Percentiles rank a stretch among this genome's conserved stretches.
Evolutionary conservation across 1,140 invertebrate genomes (phyloP).

Genomic region (Eumaeus atala): DNA sequence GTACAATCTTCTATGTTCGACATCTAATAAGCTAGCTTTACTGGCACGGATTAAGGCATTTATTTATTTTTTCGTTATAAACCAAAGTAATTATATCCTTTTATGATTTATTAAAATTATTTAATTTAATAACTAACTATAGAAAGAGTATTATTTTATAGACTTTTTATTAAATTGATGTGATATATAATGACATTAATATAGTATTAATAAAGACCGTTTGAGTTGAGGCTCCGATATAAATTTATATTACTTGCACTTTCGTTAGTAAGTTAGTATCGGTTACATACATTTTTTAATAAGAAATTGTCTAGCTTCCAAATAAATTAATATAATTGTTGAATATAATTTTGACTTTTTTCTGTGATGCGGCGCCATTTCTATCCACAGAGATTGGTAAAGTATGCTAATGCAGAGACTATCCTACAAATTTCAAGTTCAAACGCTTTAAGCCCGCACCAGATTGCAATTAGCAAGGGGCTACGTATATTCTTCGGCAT

Average conservation of each 20-base stretch:
- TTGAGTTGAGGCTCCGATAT: neutral
- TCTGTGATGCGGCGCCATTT: too few relatives aligned
- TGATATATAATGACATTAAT: constrained; percentile 22
- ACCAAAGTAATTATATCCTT: constrained; percentile 51
- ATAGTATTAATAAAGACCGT: neutral
- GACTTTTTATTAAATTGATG: neutral
- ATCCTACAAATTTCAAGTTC: too few relatives aligned
- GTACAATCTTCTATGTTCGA: too few relatives aligned
- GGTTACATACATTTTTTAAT: constrained; percentile 12
- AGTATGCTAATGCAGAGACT: too few relatives aligned
- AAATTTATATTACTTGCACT: constrained; percentile 11
- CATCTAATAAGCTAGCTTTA: neutral
- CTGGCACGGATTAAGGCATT: neutral
- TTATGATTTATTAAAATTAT: constrained; percentile 16
- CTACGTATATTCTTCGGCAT: too few relatives aligned
- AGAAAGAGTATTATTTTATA: constrained; percentile 5
- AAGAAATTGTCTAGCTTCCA: constrained; percentile 38
- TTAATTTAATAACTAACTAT: constrained; percentile 9
- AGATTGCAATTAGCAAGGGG: too few relatives aligned
- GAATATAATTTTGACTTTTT: constrained; percentile 18
- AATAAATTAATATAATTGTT: constrained; percentile 68
- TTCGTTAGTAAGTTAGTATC: constrained; percentile 11
- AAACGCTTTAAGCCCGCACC: too few relatives aligned
- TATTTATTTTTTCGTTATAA: constrained; percentile 29
- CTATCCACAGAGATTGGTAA: too few relatives aligned